A percentile compares a stretch with the other conserved stretches of the same genome.
Conservation (phyloP, 2,797 vertebrate species). For the Masticophis lateralis region DNA sequence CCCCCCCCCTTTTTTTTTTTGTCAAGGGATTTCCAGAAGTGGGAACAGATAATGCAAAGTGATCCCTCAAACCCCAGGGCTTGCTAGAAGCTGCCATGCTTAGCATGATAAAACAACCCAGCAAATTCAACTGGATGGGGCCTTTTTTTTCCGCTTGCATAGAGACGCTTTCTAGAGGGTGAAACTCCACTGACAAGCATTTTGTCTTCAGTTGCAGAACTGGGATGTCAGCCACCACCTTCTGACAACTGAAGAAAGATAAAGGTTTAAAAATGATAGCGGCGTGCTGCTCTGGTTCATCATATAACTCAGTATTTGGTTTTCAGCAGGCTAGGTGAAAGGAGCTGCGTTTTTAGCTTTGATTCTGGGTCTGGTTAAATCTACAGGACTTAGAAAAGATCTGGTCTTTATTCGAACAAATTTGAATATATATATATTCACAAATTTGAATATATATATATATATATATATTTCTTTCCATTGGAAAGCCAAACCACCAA, state of each 20-base stretch:
- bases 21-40: conserved; percentile 10
- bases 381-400: neutral
- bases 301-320: neutral
- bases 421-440: neutral
- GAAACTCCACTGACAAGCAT: neutral
- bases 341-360: neutral
- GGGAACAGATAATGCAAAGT: neutral
- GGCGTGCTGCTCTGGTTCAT: neutral
- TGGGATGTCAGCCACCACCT: neutral
- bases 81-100: neutral
- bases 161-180: neutral
- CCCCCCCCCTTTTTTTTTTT: neutral
- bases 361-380: neutral
- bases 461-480: neutral
- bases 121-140: neutral
- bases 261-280: neutral
- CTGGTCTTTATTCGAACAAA: neutral
- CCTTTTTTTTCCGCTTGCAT: neutral
- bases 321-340: rapidly evolving
- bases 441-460: neutral
- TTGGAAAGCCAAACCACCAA: neutral
- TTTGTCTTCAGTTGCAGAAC: neutral
- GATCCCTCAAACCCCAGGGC: neutral
- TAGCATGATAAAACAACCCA: neutral
- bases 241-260: neutral